Evolutionary conservation across 2,888 invertebrate genomes (phyloP).

Genomic region (Antheraea assamensis): DNA sequence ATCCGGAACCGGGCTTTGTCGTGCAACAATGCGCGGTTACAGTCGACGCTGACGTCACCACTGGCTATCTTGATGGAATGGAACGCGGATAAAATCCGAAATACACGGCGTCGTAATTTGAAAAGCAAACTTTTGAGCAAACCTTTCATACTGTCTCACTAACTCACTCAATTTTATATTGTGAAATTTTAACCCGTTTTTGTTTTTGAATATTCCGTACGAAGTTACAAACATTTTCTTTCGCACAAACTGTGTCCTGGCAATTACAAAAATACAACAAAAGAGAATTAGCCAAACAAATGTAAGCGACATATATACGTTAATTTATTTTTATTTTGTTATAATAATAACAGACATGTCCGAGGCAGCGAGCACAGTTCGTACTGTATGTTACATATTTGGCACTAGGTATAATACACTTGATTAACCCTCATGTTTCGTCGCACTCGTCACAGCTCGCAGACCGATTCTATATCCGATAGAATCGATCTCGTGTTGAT

Average conservation of each 20-base stretch:
- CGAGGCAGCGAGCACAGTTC: too few relatives aligned
- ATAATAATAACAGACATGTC: too few relatives aligned
- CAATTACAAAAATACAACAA: too few relatives aligned
- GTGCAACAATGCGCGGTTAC: constrained; percentile 13
- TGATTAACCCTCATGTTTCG: background rate
- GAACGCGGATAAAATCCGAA: background rate
- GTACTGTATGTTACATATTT: background rate
- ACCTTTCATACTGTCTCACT: background rate
- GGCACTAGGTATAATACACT: background rate
- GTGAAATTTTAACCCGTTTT: too few relatives aligned
- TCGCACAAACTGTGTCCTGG: too few relatives aligned
- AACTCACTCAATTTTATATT: too few relatives aligned
- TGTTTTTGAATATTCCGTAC: too few relatives aligned
- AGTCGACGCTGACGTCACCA: constrained; percentile 25
- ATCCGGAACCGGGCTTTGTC: constrained; percentile 26
- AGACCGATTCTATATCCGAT: background rate
- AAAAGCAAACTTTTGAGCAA: background rate
- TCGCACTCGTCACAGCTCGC: background rate
- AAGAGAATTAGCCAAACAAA: too few relatives aligned
- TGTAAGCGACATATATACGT: too few relatives aligned
- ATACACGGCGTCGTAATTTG: background rate
- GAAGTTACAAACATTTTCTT: too few relatives aligned
- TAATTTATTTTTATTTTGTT: too few relatives aligned
- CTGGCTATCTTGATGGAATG: constrained; percentile 1
- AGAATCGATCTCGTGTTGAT: too few relatives aligned